These are phyloP conservation scores for Cepaea hortensis DNA, from an alignment of 2,888 invertebrate species.

Conservation along the genomic window DNA sequence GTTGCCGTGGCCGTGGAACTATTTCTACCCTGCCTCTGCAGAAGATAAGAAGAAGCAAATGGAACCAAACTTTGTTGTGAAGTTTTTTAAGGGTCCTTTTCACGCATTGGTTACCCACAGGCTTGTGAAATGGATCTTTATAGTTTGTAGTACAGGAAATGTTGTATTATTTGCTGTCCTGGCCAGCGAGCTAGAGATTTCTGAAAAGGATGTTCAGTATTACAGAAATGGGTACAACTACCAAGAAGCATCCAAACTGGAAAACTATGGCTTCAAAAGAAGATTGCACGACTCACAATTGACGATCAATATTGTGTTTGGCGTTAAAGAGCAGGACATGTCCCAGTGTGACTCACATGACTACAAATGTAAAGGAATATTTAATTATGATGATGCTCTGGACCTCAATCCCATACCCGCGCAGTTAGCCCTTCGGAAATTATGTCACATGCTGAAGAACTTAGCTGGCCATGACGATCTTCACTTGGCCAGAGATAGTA, in stretches of 20 bases:
- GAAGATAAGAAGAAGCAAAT: background rate
- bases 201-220: constrained; percentile 52
- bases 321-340: background rate
- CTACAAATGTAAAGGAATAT: background rate
- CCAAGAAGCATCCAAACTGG: background rate
- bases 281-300: background rate
- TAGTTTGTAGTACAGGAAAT: constrained; percentile 56
- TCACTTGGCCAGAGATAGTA: constrained; percentile 56
- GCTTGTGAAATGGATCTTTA: constrained; percentile 57
- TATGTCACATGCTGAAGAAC: constrained; percentile 61
- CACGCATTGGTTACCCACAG: constrained; percentile 61
- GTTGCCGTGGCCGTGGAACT: too few relatives aligned
- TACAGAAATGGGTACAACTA: constrained; percentile 5
- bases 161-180: constrained; percentile 61
- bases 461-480: constrained; percentile 54
- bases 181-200: constrained; percentile 63
- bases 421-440: constrained; percentile 50
- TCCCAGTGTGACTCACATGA: background rate
- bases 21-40: too few relatives aligned
- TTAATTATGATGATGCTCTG: background rate
- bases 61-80: constrained; percentile 36
- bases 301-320: background rate
- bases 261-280: background rate
- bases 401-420: background rate
- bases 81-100: constrained; percentile 48